Base-by-base conservation (phyloP, 1,140 invertebrate species). In the Euwallacea fornicatus region DNA sequence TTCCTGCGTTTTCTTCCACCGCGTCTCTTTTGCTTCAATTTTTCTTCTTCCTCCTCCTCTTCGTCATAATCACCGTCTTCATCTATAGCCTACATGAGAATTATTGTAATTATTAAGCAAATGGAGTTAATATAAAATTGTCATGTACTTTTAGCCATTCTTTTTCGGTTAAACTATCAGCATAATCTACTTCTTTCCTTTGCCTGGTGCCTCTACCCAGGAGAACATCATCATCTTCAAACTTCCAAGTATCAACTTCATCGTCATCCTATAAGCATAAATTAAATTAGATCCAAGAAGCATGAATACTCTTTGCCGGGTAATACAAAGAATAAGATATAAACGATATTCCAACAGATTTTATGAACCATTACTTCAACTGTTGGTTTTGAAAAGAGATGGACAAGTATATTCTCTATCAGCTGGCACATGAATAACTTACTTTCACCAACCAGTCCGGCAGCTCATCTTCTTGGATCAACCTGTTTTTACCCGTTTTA, bases 131-230 rank as follows among this genome's bases (percentile, higher is more conserved):
- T 4, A 1, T 33, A 33, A 33, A 33, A 33, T 33, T 4, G 21
- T 33, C 21, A 50, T 13, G 73, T 53, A 93, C 94, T 81, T 96
- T 96, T 0, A 99, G 83, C 94, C 95, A 98, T 81, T 99, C 96
- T 80, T 96, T 96, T 79, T 99, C 97, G 0, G 95, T 97, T 0
- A 99, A 83, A 75, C 93, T 93, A 79, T 98, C 96, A 0, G 93
- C 93, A 80, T 99, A 99, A 84, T 99, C 97, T 6, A 99, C 95
- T 82, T 99, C 97, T 81, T 98, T 98, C 42, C 96, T 88, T 77
- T 96, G 93, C 10, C 98, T 85, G 6, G 94, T 93, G 7, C 96
- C 95, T 66, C 96, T 84, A 0, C 95, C 95, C 65, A 93, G 87
- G 61, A 93, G 90, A 65, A 86, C 85, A 72, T 97, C 94, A 65